Evolutionary conservation across 1,140 invertebrate genomes (phyloP), one percentile per base, ranked within the genome.

Genomic region (Ips typographus): DNA sequence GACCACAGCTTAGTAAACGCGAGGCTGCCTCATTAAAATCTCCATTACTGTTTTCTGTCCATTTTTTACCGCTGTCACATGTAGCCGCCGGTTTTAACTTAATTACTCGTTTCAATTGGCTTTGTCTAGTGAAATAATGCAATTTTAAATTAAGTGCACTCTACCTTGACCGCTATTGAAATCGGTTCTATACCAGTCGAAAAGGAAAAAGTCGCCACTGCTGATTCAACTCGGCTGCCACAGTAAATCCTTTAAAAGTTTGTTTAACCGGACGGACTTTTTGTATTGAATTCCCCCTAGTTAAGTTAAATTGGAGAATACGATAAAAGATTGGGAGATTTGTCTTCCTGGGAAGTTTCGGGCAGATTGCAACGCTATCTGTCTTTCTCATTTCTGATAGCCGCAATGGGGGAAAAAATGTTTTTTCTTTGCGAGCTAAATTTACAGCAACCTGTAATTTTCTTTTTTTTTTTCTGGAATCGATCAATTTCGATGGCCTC

Each of bases 131-230:
- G 55, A 42, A 67, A 62, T 63, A 70, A 70, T 63, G 59, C 68
- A 70, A 70, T 70, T 70, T 70, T 70, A 70, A 70, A 70, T 70
- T 70, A 63, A 70, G 68, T 70, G 68, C 68, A 58, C 60, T 70
- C 68, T 70, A 70, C 68, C 68, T 70, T 70, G 68, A 70, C 68
- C 68, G 51, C 51, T 39, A 56, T 55, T 70, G 68, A 57, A 70
- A 70, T 70, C 68, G 64, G 56, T 70, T 63, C 68, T 64, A 63
- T 70, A 62, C 36, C 42, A 58, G 40, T 52, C 55, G 42, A 65
- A 65, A 65, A 56, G 62, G 39, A 56, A 65, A 64, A 65, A 65
- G 40, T 56, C 62, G 51, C 51, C 51, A 65, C 22, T 62, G 44
- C 51, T 44, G 62, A 65, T 36, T 65, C 62, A 36, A 38, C 40